A percentile compares a stretch with the other conserved stretches of the same genome.
Conservation (phyloP, 1,140 invertebrate species). For the Drosophila hydei region DNA sequence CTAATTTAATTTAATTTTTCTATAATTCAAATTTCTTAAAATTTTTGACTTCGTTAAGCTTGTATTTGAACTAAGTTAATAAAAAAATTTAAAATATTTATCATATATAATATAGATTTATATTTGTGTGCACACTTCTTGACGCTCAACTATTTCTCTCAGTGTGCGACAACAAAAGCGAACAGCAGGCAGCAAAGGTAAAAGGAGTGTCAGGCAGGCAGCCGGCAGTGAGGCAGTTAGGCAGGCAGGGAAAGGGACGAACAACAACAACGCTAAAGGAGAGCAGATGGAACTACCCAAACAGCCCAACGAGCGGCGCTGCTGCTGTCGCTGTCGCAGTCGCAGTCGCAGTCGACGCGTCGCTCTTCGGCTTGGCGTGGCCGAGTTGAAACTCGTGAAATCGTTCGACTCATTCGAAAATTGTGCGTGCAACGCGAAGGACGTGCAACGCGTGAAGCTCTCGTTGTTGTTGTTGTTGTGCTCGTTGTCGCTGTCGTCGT, state of each 20-base stretch:
- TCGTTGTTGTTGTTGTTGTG: conserved; percentile 13
- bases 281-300: conserved; percentile 36
- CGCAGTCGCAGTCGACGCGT: too few species aligned
- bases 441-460: conserved; percentile 55
- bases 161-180: conserved; percentile 28
- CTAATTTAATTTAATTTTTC: too few species aligned
- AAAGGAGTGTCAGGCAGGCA: conserved; percentile 30
- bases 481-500: conserved; percentile 22
- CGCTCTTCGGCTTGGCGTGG: too few species aligned
- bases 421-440: conserved; percentile 80
- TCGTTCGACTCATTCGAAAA: conserved; percentile 66
- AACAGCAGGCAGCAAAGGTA: conserved; percentile 47
- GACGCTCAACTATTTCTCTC: conserved; percentile 11
- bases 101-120: too few species aligned
- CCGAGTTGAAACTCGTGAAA: conserved; percentile 8
- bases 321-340: background rate
- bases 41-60: too few species aligned
- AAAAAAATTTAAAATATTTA: too few species aligned
- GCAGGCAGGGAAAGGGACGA: conserved; percentile 15
- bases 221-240: conserved; percentile 27
- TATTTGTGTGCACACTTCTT: too few species aligned
- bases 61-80: too few species aligned
- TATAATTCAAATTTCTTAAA: too few species aligned
- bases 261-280: background rate
- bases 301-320: background rate